Evolutionary conservation across 2,888 invertebrate genomes (phyloP), one percentile per base, ranked within the genome.

Genomic region (Leptura quadrifasciata): DNA sequence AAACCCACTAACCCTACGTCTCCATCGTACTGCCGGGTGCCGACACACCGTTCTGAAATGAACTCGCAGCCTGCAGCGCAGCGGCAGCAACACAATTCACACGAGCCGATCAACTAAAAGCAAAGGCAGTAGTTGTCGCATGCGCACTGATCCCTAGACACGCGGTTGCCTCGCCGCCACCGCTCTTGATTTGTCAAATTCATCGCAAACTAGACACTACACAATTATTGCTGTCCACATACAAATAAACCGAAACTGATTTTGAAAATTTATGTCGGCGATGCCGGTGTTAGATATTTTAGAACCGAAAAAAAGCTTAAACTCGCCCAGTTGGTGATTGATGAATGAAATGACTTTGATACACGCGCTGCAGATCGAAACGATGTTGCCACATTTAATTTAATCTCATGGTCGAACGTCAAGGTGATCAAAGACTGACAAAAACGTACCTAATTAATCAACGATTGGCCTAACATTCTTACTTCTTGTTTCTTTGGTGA

Each of bases 331-430:
- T 47, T 15, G 76, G 71, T 68, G 75, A 78, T 63, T 63, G 39
- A 63, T 82, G 81, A 80, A 80, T 81, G 72, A 76, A 77, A 75
- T 84, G 82, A 83, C 85, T 84, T 85, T 85, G 85, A 84, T 82
- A 79, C 81, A 81, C 83, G 79, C 80, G 82, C 80, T 79, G 79
- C 18, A 52, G 73, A 75, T 78, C 63, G 75, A 76, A 74, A 61
- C 81, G 72, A 68, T 55, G 81, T 81, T 81, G 81, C 81, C 81
- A 78, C 76, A 27, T 80, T 52, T 68, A 70, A 70, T 54, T 72
- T 47, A 61, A 74, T 76, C 78, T 80, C 81, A 81, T 81, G 80
- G 81, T 80, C 80, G 78, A 81, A 76, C 77, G 76, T 81, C 81
- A 81, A 81, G 80, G 81, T 80, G 76, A 81, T 78, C 76, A 80